Evolutionary conservation across 1,140 invertebrate genomes (phyloP), one percentile per base, ranked within the genome.

Genomic region (Nymphalis io): DNA sequence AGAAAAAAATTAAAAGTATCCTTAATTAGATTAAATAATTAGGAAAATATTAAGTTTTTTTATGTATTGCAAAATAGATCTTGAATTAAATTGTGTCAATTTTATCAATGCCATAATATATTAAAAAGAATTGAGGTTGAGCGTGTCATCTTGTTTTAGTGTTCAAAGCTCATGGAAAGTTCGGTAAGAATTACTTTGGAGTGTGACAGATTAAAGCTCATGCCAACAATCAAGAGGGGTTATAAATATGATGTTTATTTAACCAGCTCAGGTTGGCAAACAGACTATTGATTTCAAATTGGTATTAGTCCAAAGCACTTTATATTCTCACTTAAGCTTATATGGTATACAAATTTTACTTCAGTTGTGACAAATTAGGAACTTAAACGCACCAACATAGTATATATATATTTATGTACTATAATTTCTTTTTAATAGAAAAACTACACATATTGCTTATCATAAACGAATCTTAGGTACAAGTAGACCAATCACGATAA

Each of bases 181-280:
- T 94, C 94, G 83, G 89, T 96, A 89, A 93, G 93, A 83, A 93
- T 94, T 87, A 94, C 94, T 86, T 93, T 96, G 92, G 93, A 94
- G 89, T 95, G 95, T 84, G 93, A 93, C 84, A 94, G 95, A 84
- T 94, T 95, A 87, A 97, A 97, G 93, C 93, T 95, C 87, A 95
- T 97, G 85, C 96, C 96, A 85, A 93, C 96, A 68, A 93, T 97
- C 88, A 96, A 96, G 93, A 93, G 96, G 92, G 96, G 96, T 83
- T 95, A 95, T 91, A 93, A 94, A 91, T 95, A 95, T 92, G 96
- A 97, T 93, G 95, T 96, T 83, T 97, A 97, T 93, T 94, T 96
- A 89, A 96, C 95, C 90, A 96, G 95, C 91, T 96, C 96, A 96
- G 96, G 96, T 96, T 94, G 75, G 82, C 75, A 33, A 18, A 42